A percentile compares a stretch with the other conserved stretches of the same genome.
Conservation (phyloP, 2,888 invertebrate genomes). For the Pelosia muscerda region DNA sequence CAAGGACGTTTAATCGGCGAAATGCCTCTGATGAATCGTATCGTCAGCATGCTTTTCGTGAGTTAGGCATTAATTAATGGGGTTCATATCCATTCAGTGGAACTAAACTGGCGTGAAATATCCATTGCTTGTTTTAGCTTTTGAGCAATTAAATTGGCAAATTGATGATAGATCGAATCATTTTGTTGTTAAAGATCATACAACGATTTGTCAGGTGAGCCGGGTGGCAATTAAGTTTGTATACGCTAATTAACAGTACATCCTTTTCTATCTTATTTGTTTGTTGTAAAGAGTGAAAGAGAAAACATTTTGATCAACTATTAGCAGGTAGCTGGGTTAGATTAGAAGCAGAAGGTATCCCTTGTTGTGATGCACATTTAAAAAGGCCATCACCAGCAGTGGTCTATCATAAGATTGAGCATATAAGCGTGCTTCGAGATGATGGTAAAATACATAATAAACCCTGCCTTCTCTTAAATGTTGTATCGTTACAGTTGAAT, state of each 20-base stretch:
- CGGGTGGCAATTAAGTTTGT: background rate
- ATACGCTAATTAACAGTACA: background rate
- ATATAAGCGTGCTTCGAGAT: too few species aligned
- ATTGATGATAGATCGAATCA: slow-evolving; percentile 6
- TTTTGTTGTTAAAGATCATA: background rate
- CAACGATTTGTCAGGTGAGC: background rate
- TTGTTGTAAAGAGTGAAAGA: background rate
- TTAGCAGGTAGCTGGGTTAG: too few species aligned
- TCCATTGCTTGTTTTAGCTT: slow-evolving; percentile 17
- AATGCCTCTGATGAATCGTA: slow-evolving; percentile 7
- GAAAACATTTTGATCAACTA: too few species aligned
- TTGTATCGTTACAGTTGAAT: too few species aligned
- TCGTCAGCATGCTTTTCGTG: slow-evolving; percentile 6
- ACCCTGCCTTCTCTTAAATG: too few species aligned
- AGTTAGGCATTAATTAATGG: slow-evolving; percentile 14
- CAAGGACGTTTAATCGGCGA: background rate
- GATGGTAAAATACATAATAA: too few species aligned
- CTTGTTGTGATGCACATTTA: too few species aligned
- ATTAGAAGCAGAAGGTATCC: too few species aligned
- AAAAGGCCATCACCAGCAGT: too few species aligned
- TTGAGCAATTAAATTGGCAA: slow-evolving; percentile 17
- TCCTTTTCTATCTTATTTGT: background rate
- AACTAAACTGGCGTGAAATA: slow-evolving; percentile 20
- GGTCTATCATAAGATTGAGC: too few species aligned
- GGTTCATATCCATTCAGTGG: slow-evolving; percentile 18